phyloP scores from a whole-genome alignment of 2,797 vertebrate genomes.

The Cheirogaleus major region DNA sequence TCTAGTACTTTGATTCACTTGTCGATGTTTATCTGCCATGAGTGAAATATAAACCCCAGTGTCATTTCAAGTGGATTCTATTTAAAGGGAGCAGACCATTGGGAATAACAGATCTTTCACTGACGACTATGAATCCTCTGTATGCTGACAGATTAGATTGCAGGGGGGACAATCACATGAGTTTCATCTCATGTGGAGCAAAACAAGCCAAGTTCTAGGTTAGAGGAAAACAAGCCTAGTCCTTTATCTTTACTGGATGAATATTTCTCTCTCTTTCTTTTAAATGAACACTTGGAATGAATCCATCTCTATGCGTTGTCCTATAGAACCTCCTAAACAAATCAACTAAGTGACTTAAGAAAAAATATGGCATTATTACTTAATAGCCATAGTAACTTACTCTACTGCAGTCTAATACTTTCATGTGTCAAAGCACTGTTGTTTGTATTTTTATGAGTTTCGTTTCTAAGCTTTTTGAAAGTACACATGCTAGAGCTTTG shows the following conservation, averaged over 20 bases:
- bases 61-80: slow-evolving; percentile 54
- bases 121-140: slow-evolving; percentile 1
- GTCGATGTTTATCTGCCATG: slow-evolving; percentile 1
- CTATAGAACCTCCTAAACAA: slow-evolving; percentile 39
- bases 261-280: not conserved
- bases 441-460: slow-evolving; percentile 68
- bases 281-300: not conserved
- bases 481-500: slow-evolving; percentile 53
- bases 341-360: slow-evolving; percentile 4
- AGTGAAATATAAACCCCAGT: slow-evolving; percentile 45
- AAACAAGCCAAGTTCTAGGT: slow-evolving; percentile 55
- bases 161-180: not conserved
- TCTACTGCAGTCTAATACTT: not conserved
- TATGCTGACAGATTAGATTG: slow-evolving; percentile 47
- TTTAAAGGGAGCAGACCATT: slow-evolving; percentile 21
- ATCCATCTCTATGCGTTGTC: not conserved
- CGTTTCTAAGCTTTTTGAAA: slow-evolving; percentile 74
- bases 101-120: slow-evolving; percentile 25
- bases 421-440: slow-evolving; percentile 35
- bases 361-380: not conserved
- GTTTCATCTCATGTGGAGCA: not conserved
- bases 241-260: slow-evolving; percentile 33
- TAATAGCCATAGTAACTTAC: not conserved
- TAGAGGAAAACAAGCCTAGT: slow-evolving; percentile 31
- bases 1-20: not conserved